phyloP scores from a whole-genome alignment of 2,888 invertebrate genomes.

The Clepsis dumicolana region DNA sequence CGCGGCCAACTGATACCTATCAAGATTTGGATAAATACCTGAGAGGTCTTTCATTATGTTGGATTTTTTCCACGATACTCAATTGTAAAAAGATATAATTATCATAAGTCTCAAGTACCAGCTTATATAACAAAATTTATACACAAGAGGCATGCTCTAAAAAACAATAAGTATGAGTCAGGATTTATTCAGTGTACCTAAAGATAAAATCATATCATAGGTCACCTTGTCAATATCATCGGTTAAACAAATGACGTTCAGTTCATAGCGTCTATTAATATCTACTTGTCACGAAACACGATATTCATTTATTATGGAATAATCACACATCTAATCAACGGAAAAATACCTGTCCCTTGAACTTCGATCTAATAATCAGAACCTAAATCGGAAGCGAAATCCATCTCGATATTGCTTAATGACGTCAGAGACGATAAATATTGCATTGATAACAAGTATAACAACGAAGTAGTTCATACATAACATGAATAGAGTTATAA shows the following conservation, averaged over 20 bases:
- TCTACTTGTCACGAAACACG: constrained; percentile 32
- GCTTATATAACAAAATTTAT: background rate
- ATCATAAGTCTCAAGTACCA: background rate
- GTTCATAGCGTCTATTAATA: constrained; percentile 36
- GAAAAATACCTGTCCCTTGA: constrained; percentile 38
- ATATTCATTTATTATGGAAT: constrained; percentile 28
- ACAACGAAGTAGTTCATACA: background rate
- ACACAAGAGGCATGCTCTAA: constrained; percentile 10
- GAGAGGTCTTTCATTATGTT: no score
- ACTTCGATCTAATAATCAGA: constrained; percentile 22
- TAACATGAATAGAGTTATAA: background rate
- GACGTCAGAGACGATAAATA: constrained; percentile 19
- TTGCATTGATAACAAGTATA: constrained; percentile 1
- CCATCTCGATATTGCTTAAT: constrained; percentile 12
- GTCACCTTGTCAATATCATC: constrained; percentile 54
- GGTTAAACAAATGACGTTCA: constrained; percentile 48
- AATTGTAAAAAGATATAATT: background rate
- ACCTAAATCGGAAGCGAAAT: constrained; percentile 18
- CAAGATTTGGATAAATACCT: no score
- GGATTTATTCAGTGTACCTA: constrained; percentile 28
- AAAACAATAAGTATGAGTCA: constrained; percentile 39
- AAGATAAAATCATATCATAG: constrained; percentile 53
- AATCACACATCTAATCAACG: constrained; percentile 25
- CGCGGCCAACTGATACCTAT: no score
- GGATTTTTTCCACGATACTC: no score